Conservation (phyloP, 2,797 vertebrate genomes). For the Capromys pilorides region DNA sequence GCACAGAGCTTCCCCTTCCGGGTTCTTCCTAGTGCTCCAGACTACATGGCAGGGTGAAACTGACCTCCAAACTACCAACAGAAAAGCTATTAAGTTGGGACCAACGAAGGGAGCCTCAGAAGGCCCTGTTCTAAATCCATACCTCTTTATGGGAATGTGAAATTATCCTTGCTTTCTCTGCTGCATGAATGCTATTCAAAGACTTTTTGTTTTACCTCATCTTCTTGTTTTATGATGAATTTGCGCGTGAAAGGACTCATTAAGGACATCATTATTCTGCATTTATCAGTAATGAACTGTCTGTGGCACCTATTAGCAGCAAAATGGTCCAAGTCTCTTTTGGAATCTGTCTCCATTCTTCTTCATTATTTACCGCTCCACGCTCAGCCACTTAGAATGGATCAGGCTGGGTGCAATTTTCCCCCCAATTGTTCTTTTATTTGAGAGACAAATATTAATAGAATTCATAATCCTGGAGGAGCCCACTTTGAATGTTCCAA, state of each 20-base stretch:
- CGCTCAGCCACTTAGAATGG: conserved; percentile 73
- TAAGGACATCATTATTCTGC: conserved; percentile 75
- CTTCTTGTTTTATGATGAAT: conserved; percentile 74
- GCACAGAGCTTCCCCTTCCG: background rate
- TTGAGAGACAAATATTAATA: conserved; percentile 77
- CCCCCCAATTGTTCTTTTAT: conserved; percentile 75
- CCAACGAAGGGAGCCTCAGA: conserved; percentile 14
- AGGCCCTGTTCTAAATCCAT: conserved; percentile 15
- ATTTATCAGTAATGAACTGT: conserved; percentile 78
- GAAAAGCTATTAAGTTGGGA: conserved; percentile 16
- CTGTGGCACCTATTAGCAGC: conserved; percentile 71
- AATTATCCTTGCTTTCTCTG: conserved; percentile 52
- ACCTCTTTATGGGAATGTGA: background rate
- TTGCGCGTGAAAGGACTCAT: conserved; percentile 77
- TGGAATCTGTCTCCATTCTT: conserved; percentile 71
- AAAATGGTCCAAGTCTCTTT: conserved; percentile 71
- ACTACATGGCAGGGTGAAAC: background rate
- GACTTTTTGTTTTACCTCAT: conserved; percentile 73
- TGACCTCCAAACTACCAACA: conserved; percentile 1
- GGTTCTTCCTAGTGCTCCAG: background rate
- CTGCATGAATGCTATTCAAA: conserved; percentile 57
- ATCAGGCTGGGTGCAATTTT: conserved; percentile 69
- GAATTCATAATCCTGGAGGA: conserved; percentile 69
- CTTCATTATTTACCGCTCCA: conserved; percentile 77
- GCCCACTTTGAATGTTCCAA: conserved; percentile 35